These are phyloP conservation scores for Aptenodytes forsteri DNA, from an alignment of 2,113 vertebrate genomes.

Conservation along the genomic window DNA sequence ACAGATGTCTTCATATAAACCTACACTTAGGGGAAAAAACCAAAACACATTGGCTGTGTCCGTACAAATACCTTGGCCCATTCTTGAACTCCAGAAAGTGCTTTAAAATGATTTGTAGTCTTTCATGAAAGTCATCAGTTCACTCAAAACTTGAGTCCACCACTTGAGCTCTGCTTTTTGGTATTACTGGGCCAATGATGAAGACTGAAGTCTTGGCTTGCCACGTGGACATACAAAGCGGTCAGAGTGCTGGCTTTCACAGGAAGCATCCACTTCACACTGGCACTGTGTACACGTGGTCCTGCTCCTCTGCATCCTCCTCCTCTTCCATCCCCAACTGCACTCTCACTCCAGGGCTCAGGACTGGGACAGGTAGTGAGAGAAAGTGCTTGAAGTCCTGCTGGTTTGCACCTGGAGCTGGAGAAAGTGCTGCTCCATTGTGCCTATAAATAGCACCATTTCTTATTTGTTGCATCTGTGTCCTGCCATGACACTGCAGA, in stretches of 20 bases:
- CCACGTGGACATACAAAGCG: not conserved
- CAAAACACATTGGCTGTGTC: not conserved
- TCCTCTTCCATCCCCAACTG: not conserved
- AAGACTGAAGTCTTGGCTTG: not conserved
- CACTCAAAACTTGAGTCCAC: not conserved
- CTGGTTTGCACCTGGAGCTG: not conserved
- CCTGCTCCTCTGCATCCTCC: not conserved
- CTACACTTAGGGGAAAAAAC: not conserved
- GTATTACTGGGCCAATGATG: not conserved
- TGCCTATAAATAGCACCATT: not conserved
- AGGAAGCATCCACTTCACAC: not conserved
- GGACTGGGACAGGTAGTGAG: not conserved
- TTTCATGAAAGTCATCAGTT: not conserved
- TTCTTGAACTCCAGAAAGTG: not conserved
- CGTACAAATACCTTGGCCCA: not conserved
- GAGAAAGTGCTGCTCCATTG: not conserved
- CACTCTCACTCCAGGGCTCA: not conserved
- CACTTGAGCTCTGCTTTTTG: not conserved
- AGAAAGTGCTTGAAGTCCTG: not conserved
- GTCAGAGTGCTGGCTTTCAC: not conserved
- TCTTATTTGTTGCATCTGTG: not conserved
- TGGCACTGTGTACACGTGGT: not conserved
- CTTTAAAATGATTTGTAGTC: not conserved
- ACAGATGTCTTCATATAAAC: conserved; percentile 5
- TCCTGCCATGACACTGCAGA: not conserved